A percentile compares a stretch with the other conserved stretches of the same genome.
phyloP scores from a whole-genome alignment of 1,140 invertebrate genomes.

The Dendroctonus ponderosae region DNA sequence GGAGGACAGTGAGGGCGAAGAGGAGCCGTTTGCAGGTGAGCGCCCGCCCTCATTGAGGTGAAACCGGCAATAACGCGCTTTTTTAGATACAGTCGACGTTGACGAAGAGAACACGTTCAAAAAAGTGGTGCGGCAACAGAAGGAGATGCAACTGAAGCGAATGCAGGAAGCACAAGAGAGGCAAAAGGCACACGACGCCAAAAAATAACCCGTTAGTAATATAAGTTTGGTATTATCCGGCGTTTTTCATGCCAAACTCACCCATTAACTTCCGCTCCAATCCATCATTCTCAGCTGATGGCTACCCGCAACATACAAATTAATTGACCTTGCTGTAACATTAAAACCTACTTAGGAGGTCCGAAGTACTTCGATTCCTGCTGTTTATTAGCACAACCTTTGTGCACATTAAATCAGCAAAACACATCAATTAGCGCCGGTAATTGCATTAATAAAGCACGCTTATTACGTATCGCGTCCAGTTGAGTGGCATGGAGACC shows the following conservation, averaged over 20 bases:
- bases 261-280: no score
- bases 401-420: no score
- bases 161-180: slow-evolving; percentile 45
- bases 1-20: slow-evolving; percentile 67
- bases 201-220: not conserved
- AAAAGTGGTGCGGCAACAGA: slow-evolving; percentile 45
- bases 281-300: no score
- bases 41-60: not conserved
- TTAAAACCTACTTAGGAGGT: no score
- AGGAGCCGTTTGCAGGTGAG: slow-evolving; percentile 40
- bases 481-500: slow-evolving; percentile 7
- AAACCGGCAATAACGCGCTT: not conserved
- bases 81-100: slow-evolving; percentile 33
- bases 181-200: slow-evolving; percentile 23
- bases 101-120: slow-evolving; percentile 44
- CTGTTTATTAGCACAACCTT: no score
- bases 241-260: not conserved
- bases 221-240: not conserved
- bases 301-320: no score
- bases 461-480: no score
- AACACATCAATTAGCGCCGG: no score
- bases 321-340: no score
- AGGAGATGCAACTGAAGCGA: slow-evolving; percentile 47
- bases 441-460: no score
- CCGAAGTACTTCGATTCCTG: no score